Evolutionary conservation across 2,113 vertebrate genomes (phyloP).

Genomic region (Rhinolophus ferrumequinum): DNA sequence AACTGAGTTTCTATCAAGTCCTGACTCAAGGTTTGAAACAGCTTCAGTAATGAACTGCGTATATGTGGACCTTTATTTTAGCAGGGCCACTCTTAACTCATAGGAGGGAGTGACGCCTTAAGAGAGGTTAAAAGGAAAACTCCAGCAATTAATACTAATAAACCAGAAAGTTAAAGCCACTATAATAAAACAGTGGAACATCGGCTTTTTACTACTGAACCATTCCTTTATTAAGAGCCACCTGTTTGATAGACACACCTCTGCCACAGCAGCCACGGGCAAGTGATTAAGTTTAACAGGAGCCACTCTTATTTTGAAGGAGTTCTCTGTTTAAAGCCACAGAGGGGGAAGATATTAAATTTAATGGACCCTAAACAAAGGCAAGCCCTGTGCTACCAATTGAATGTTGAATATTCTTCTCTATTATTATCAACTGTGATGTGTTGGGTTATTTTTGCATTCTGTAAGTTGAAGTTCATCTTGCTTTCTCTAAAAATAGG

Average conservation of each 20-base stretch:
- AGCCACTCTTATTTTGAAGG: conserved; percentile 77
- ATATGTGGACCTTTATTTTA: conserved; percentile 25
- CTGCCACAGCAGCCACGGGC: conserved; percentile 51
- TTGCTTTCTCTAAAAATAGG: conserved; percentile 13
- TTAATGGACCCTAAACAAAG: conserved; percentile 79
- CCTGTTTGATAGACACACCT: conserved; percentile 60
- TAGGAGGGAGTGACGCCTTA: conserved; percentile 47
- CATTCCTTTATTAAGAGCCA: conserved; percentile 61
- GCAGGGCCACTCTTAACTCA: neutral
- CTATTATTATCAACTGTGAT: neutral
- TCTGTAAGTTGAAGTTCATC: conserved; percentile 28
- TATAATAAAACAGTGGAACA: conserved; percentile 47
- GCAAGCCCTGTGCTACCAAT: conserved; percentile 58
- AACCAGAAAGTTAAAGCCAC: conserved; percentile 63
- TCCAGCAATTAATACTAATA: conserved; percentile 66
- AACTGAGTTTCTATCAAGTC: neutral
- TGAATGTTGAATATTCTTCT: conserved; percentile 43
- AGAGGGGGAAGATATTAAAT: conserved; percentile 77
- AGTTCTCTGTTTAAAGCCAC: conserved; percentile 72
- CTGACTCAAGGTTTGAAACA: conserved; percentile 23
- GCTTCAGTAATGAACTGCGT: neutral
- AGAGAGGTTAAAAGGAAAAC: conserved; percentile 68
- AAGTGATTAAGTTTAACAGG: conserved; percentile 70
- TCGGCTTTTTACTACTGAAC: conserved; percentile 19
- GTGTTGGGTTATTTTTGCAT: conserved; percentile 46